phyloP scores from a whole-genome alignment of 2,888 invertebrate genomes.

The Harpalus rubripes region DNA sequence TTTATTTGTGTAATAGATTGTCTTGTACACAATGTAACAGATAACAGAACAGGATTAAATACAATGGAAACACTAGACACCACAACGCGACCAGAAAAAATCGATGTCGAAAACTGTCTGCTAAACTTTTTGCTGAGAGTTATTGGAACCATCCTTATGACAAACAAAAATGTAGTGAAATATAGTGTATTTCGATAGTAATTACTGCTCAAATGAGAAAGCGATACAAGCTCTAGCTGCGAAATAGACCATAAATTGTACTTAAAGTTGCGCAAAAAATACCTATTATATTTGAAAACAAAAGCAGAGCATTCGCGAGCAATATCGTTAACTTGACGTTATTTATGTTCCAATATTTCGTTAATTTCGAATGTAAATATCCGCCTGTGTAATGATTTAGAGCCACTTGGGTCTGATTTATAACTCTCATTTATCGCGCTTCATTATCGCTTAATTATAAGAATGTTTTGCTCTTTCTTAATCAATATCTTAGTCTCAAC shows the following conservation, averaged over 20 bases:
- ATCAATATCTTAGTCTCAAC: constrained; percentile 27
- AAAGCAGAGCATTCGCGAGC: constrained; percentile 13
- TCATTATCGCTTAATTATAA: constrained; percentile 64
- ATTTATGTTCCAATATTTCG: constrained; percentile 62
- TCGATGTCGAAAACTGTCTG: no score
- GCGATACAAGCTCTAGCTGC: background rate
- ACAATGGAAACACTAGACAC: background rate
- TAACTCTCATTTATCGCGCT: constrained; percentile 48
- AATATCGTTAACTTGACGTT: constrained; percentile 51
- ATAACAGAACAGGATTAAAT: background rate
- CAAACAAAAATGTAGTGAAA: constrained; percentile 15
- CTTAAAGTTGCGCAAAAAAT: constrained; percentile 34
- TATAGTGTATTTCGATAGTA: constrained; percentile 16
- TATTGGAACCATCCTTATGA: background rate
- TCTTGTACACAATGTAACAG: background rate
- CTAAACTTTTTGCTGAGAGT: background rate
- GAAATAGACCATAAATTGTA: constrained; percentile 36
- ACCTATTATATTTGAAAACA: constrained; percentile 32
- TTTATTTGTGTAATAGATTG: no score
- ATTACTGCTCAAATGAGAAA: background rate
- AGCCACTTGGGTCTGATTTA: constrained; percentile 56
- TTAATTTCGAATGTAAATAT: constrained; percentile 61
- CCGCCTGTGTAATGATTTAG: constrained; percentile 49
- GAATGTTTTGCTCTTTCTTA: constrained; percentile 35
- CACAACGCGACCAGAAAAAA: background rate